Evolutionary conservation across 2,888 invertebrate species (phyloP), one percentile per base, ranked within the genome.

Genomic region (Eulithis testata): DNA sequence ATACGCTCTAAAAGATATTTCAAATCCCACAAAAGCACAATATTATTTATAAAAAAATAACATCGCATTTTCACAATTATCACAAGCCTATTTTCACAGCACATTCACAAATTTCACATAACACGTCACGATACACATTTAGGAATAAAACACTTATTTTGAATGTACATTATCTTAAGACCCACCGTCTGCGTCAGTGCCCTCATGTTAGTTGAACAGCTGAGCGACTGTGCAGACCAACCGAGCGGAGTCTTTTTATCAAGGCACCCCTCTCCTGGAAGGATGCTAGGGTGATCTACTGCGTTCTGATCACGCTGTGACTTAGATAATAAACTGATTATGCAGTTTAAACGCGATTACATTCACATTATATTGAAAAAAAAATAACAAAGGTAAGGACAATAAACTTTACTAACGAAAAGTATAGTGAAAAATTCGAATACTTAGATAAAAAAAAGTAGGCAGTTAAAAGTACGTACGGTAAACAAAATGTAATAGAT

Each of bases 121-220:
- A 14, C 58, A 64, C 78, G 78, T 71, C 71, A 6, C 9, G 3
- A 21, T 21, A 21, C 49, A 47, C 47, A 47, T 7, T 14, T 14
- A 14, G 2, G 11, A 4, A 47, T 8, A 47, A 31, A 31, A 31
- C 4, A 31, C 31, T 31, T 11, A 40, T 11, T 40, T 40, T 11
- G 40, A 8, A 40, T 40, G 40, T 7, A 40, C 1, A 21, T 40
- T 11, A 49, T 21, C 14, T 37, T 66, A 80, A 9, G 11, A 90
- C 90, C 87, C 88, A 90, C 90, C 90, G 87, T 88, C 52, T 85
- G 76, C 73, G 87, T 82, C 82, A 89, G 86, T 86, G 87, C 85
- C 84, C 90, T 88, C 90, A 90, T 90, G 79, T 85, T 84, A 74
- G 73, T 78, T 21, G 79, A 75, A 80, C 84, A 80, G 80, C 73